Evolutionary conservation across 2,113 vertebrate species (phyloP).

Genomic region (Pyrgilauda ruficollis): DNA sequence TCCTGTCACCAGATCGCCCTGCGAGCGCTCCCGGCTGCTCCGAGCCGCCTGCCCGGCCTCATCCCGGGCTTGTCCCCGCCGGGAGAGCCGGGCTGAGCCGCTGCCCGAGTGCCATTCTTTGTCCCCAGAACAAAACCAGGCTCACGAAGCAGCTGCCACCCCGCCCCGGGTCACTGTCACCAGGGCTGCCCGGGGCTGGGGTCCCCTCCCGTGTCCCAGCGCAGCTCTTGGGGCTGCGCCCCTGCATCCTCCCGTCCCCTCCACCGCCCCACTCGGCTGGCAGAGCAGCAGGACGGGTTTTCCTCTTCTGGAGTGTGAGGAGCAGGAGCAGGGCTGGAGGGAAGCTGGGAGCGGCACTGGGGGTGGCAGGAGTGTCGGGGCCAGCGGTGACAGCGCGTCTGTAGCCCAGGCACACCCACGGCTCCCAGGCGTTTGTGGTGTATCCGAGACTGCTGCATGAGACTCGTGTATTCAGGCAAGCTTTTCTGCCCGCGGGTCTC

Average conservation of each 20-base stretch:
- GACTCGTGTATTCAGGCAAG: not conserved
- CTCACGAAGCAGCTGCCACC: not conserved
- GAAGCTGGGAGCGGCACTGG: accelerated
- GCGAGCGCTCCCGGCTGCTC: not conserved
- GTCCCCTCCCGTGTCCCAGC: not conserved
- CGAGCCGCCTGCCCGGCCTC: not conserved
- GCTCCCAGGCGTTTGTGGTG: accelerated
- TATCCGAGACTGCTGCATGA: accelerated
- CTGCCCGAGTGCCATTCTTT: not conserved
- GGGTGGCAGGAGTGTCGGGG: not conserved
- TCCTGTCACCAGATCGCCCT: not conserved
- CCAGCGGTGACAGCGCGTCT: not conserved
- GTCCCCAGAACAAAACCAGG: not conserved
- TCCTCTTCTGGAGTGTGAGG: not conserved
- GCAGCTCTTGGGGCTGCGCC: accelerated
- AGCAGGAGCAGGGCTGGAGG: not conserved
- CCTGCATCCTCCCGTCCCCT: accelerated
- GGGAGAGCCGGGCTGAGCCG: not conserved
- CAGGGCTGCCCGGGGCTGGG: not conserved
- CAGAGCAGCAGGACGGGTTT: not conserved
- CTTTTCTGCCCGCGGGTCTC: not conserved
- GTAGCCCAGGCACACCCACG: accelerated
- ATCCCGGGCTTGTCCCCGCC: not conserved
- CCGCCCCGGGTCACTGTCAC: not conserved
- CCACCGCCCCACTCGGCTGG: accelerated